These are phyloP conservation scores for Tetraneura akinire DNA, from an alignment of 1,140 invertebrate species.

Conservation along the genomic window DNA sequence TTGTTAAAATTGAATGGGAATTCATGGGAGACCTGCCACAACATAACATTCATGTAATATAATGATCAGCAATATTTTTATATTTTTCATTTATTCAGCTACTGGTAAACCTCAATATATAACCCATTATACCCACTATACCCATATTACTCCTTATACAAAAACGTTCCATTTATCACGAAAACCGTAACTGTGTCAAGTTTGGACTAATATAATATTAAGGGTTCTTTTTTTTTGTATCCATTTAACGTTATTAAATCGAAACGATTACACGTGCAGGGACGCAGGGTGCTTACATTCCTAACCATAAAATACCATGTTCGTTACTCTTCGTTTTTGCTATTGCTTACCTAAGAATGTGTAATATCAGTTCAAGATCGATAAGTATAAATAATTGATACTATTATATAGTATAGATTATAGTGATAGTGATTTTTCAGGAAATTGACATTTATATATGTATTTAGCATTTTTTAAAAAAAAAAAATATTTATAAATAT, in stretches of 20 bases:
- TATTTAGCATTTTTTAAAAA: too few species aligned
- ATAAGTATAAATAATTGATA: neutral
- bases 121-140: too few species aligned
- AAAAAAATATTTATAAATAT: too few species aligned
- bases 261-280: neutral
- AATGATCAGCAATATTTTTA: neutral
- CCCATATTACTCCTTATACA: neutral
- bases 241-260: neutral
- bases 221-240: neutral
- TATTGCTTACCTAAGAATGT: neutral
- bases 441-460: neutral
- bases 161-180: conserved; percentile 35
- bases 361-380: neutral
- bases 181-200: conserved; percentile 2
- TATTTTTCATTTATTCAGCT: too few species aligned
- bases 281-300: too few species aligned
- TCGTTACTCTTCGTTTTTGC: neutral
- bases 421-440: neutral
- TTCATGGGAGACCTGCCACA: neutral
- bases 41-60: neutral
- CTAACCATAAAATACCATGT: neutral
- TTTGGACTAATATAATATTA: neutral
- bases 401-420: too few species aligned
- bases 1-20: conserved; percentile 49
- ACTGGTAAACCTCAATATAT: too few species aligned